Percentiles rank a stretch among this genome's conserved stretches.
These are phyloP conservation scores for Lateolabrax maculatus DNA, from an alignment of 2,797 vertebrate species.

Conservation along the genomic window DNA sequence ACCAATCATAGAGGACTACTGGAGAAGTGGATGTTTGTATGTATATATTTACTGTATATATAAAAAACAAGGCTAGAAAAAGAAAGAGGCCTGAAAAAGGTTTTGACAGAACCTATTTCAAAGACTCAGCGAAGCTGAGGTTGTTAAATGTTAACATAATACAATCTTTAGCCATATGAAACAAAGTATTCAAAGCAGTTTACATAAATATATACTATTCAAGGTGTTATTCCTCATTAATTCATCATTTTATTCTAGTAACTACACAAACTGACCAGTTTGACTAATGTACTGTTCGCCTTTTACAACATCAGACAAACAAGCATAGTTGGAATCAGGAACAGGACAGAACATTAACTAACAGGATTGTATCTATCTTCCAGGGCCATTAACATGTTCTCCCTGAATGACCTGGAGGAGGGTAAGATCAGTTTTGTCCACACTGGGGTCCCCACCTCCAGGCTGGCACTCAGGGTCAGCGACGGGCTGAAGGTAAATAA, in stretches of 20 bases:
- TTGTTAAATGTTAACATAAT: constrained; percentile 2
- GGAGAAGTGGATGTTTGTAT: not conserved
- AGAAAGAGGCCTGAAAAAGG: not conserved
- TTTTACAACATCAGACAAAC: not conserved
- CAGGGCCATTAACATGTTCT: constrained; percentile 86
- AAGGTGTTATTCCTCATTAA: too few relatives aligned
- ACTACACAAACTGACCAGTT: not conserved
- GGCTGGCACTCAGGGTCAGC: constrained; percentile 90
- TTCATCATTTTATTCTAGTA: not conserved
- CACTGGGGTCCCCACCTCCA: constrained; percentile 85
- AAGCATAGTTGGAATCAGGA: not conserved
- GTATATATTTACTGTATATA: not conserved
- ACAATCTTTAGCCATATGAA: not conserved
- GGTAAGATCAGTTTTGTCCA: constrained; percentile 90
- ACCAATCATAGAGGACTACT: not conserved
- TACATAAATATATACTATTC: too few relatives aligned
- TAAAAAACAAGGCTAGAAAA: not conserved
- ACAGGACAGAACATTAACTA: not conserved
- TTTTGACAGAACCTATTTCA: not conserved
- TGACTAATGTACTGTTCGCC: not conserved
- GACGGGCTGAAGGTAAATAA: constrained; percentile 87
- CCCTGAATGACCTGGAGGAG: constrained; percentile 85
- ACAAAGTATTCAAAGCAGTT: too few relatives aligned
- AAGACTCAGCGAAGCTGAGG: not conserved
- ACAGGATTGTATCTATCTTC: constrained; percentile 29